Percentiles rank a stretch among this genome's conserved stretches.
Conservation (phyloP, 2,113 vertebrate genomes). For the Nymphicus hollandicus region DNA sequence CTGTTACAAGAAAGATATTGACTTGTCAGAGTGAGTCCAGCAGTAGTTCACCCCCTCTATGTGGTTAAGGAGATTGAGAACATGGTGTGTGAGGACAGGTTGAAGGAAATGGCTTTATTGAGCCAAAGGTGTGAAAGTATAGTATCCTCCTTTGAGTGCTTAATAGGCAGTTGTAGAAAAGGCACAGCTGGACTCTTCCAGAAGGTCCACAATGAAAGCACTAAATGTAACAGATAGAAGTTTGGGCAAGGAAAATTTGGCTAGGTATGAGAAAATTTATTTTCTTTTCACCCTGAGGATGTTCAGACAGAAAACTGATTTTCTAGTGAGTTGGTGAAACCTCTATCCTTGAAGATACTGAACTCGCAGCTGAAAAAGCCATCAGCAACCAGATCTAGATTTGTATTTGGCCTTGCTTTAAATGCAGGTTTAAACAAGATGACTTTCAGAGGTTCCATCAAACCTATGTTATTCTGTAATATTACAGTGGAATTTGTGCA, state of each 20-base stretch:
- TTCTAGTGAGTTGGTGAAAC: neutral
- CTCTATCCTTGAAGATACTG: neutral
- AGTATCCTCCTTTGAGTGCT: neutral
- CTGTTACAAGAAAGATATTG: neutral
- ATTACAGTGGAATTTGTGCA: neutral
- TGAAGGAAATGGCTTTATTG: neutral
- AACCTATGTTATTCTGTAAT: neutral
- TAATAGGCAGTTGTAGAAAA: neutral
- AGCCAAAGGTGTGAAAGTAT: neutral
- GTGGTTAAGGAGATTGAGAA: neutral
- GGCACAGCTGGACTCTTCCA: neutral
- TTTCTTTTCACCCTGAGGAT: neutral
- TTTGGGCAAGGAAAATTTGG: neutral
- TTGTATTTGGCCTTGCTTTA: neutral
- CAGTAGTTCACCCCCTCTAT: neutral
- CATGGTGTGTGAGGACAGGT: neutral
- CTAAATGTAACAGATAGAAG: neutral
- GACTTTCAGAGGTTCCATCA: neutral
- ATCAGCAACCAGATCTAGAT: neutral
- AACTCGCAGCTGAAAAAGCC: neutral
- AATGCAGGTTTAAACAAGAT: neutral
- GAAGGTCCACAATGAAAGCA: neutral
- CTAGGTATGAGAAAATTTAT: neutral
- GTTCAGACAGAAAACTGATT: neutral
- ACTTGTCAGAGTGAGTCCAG: neutral